Base-by-base conservation (phyloP, 2,888 invertebrate species). In the Pachymerium ferrugineum region DNA sequence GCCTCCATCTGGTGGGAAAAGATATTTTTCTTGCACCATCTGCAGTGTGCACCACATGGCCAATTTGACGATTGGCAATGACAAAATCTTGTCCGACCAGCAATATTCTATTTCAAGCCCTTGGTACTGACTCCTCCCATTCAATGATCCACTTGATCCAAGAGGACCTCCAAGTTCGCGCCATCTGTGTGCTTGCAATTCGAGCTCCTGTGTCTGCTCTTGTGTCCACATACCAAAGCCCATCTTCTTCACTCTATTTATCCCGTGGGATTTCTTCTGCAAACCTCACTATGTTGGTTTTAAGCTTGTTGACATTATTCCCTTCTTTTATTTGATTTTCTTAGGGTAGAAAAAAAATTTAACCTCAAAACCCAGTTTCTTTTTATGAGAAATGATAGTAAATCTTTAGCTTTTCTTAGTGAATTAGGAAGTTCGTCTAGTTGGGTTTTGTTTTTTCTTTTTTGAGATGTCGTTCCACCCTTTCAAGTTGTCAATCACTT, bases 71-170 rank as follows among this genome's bases (percentile, higher is more conserved):
- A 47, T 47, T 47, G 47, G 47, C 47, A 16, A 47, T 47, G 47
- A 47, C 62, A 62, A 62, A 62, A 62, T 62, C 62, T 62, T 62
- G 62, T 62, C 62, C 62, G 28, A 62, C 25, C 62, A 62, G 62
- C 62, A 62, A 62, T 62, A 62, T 62, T 62, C 62, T 62, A 62
- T 62, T 62, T 62, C 62, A 62, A 62, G 62, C 25, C 62, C 28
- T 28, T 62, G 62, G 62, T 25, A 62, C 25, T 62, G 62, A 62
- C 62, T 62, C 62, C 62, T 62, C 62, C 62, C 62, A 62, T 62
- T 62, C 62, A 62, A 62, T 62, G 62, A 62, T 62, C 62, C 62
- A 62, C 62, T 62, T 62, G 62, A 62, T 62, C 62, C 62, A 62
- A 62, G 62, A 62, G n/a, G 62, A 62, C 62, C 62, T 62, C 62